Percentiles rank a stretch among this genome's conserved stretches.
Evolutionary conservation across 64 coral and sea anemone species (phyloP).

Genomic region (Astreopora myriophthalma): DNA sequence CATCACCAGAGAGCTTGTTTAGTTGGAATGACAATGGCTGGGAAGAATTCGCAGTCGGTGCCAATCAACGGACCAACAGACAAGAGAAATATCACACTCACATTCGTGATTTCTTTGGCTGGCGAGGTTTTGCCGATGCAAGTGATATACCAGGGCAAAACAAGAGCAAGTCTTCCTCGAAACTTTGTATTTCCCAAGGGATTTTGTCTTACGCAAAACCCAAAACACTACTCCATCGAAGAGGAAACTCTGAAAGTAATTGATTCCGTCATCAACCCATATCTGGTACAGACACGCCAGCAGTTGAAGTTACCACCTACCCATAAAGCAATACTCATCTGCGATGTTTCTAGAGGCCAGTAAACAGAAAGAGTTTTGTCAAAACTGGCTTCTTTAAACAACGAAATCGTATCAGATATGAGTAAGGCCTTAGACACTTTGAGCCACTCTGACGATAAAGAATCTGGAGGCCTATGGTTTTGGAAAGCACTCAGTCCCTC

Average conservation of each 20-base stretch:
- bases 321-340: slow-evolving; percentile 80
- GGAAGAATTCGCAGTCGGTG: too few relatives aligned
- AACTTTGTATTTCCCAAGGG: slow-evolving; percentile 75
- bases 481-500: too few relatives aligned
- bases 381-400: slow-evolving; percentile 19
- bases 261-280: slow-evolving; percentile 77
- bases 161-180: slow-evolving; percentile 69
- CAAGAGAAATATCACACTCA: too few relatives aligned
- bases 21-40: neutral
- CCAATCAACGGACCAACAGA: too few relatives aligned
- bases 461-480: too few relatives aligned
- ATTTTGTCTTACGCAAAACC: slow-evolving; percentile 75
- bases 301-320: slow-evolving; percentile 58
- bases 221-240: slow-evolving; percentile 78
- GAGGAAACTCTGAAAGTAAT: slow-evolving; percentile 61
- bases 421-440: too few relatives aligned
- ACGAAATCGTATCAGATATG: slow-evolving; percentile 67
- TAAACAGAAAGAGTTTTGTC: slow-evolving; percentile 65
- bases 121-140: slow-evolving; percentile 70
- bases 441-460: too few relatives aligned
- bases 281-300: slow-evolving; percentile 69
- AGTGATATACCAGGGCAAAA: slow-evolving; percentile 79
- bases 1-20: too few relatives aligned
- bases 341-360: slow-evolving; percentile 77
- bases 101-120: slow-evolving; percentile 68